These are phyloP conservation scores for Glandiceps talaboti DNA, from an alignment of 53 echinoderm and acorn worm species.

Conservation along the genomic window DNA sequence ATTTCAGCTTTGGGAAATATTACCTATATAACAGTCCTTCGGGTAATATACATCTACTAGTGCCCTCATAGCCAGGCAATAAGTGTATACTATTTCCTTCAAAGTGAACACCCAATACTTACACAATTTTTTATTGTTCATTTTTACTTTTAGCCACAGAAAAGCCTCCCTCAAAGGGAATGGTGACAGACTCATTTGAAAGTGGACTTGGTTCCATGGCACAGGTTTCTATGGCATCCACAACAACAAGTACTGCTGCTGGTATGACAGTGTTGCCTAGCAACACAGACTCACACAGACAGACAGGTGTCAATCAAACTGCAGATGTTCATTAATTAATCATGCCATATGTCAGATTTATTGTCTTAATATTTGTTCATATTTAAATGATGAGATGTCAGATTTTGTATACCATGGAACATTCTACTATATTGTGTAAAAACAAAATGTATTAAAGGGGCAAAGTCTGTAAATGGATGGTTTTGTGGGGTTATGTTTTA, in stretches of 20 bases:
- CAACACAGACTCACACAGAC: background rate
- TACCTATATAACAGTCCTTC: no score
- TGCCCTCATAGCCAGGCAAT: background rate
- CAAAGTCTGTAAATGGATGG: no score
- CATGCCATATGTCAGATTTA: constrained; percentile 28
- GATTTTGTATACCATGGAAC: no score
- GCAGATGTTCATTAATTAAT: background rate
- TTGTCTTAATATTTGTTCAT: constrained; percentile 26
- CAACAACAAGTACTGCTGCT: background rate
- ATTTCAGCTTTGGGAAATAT: no score
- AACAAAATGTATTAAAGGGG: no score
- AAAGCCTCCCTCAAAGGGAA: background rate
- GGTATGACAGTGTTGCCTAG: background rate
- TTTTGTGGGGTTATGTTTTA: no score
- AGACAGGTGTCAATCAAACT: background rate
- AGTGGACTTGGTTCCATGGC: background rate
- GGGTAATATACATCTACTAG: no score
- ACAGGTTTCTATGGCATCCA: background rate
- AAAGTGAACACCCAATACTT: background rate
- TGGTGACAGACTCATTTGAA: background rate
- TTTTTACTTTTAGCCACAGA: background rate
- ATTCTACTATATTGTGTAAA: no score
- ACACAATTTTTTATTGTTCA: background rate
- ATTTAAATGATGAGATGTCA: no score
- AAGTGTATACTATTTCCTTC: background rate